A percentile compares a stretch with the other conserved stretches of the same genome.
phyloP scores from a whole-genome alignment of 1,140 invertebrate species.

The Zaprionus davidi region DNA sequence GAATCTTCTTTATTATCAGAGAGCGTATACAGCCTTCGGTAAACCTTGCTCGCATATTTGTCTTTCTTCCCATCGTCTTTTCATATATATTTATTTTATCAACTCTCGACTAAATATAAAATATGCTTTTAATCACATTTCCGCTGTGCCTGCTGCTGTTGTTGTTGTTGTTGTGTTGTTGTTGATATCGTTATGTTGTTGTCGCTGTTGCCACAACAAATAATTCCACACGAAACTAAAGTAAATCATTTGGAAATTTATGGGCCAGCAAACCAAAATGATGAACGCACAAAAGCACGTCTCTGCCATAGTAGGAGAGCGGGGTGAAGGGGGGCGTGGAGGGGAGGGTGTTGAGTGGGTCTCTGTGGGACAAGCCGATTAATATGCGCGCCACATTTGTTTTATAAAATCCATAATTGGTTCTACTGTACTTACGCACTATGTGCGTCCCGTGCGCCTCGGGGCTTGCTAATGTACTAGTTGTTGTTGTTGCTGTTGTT shows the following conservation, averaged over 20 bases:
- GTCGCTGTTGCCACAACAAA: conserved; percentile 56
- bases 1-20: neutral
- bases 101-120: conserved; percentile 67
- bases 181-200: conserved; percentile 21
- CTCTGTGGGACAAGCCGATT: conserved; percentile 54
- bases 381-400: conserved; percentile 80
- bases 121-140: conserved; percentile 83
- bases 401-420: conserved; percentile 84
- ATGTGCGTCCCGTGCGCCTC: conserved; percentile 32
- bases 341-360: neutral
- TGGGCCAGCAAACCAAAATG: conserved; percentile 65
- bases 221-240: conserved; percentile 84
- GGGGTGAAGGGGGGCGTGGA: neutral
- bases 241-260: conserved; percentile 84
- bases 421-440: conserved; percentile 84
- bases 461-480: neutral
- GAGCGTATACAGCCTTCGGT: conserved; percentile 7
- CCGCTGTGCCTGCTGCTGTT: conserved; percentile 49
- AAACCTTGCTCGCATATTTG: neutral
- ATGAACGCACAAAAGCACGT: conserved; percentile 59
- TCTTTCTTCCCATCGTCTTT: neutral
- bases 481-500: conserved; percentile 28
- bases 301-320: conserved; percentile 21
- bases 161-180: conserved; percentile 20
- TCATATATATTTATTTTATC: conserved; percentile 36